Conservation (phyloP, 2,888 invertebrate species). For the Rosalia funebris region DNA sequence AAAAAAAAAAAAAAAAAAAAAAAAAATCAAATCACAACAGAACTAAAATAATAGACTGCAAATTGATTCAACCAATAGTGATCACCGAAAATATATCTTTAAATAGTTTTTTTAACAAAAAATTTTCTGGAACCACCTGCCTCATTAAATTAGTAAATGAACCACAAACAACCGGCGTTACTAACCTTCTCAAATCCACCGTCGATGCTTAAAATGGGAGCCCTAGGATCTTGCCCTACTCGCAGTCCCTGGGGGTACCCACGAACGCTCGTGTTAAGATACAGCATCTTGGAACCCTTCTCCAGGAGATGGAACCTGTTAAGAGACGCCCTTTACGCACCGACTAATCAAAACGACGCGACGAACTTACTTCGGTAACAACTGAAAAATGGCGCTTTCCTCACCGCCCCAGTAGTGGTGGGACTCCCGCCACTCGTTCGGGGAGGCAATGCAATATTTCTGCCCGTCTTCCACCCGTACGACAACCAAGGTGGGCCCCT, state of each 20-base stretch:
- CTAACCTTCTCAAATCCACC: conserved; percentile 75
- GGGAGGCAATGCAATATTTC: conserved; percentile 79
- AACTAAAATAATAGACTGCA: no score
- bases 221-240: conserved; percentile 82
- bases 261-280: conserved; percentile 84
- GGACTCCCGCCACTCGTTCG: conserved; percentile 87
- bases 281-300: conserved; percentile 79
- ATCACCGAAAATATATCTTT: no score
- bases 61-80: no score
- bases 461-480: conserved; percentile 70
- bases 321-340: conserved; percentile 16
- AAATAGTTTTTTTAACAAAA: no score
- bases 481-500: conserved; percentile 74
- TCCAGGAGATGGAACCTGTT: conserved; percentile 71
- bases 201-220: conserved; percentile 78
- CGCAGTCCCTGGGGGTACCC: conserved; percentile 87
- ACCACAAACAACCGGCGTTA: no score
- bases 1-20: no score
- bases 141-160: no score
- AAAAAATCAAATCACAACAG: no score
- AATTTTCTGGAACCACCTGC: no score
- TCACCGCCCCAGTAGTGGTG: conserved; percentile 85
- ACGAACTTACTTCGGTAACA: conserved; percentile 74
- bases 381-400: conserved; percentile 81
- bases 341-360: not conserved